Evolutionary conservation across 2,888 invertebrate species (phyloP).

Genomic region (Tetheella fluctuosa): DNA sequence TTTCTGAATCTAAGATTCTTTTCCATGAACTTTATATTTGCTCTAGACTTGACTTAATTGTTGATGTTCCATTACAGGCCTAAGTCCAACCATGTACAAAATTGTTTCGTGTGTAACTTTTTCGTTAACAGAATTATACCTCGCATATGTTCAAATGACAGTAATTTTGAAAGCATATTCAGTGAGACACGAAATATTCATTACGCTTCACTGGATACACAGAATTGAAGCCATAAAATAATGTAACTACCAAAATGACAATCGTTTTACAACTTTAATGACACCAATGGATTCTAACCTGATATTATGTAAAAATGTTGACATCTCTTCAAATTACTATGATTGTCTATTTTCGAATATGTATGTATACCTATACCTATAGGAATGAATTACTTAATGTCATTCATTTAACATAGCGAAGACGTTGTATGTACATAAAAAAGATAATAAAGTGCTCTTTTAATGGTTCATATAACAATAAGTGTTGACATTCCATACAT

Average conservation of each 20-base stretch:
- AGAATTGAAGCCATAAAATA: slow-evolving; percentile 44
- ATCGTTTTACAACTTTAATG: slow-evolving; percentile 46
- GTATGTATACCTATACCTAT: too few relatives aligned
- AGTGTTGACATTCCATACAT: slow-evolving; percentile 14
- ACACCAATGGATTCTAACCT: slow-evolving; percentile 46
- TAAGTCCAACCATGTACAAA: too few relatives aligned
- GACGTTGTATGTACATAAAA: slow-evolving; percentile 33
- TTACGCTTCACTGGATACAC: slow-evolving; percentile 27
- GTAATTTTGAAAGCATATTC: slow-evolving; percentile 5
- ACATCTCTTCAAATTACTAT: neutral
- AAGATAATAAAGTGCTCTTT: slow-evolving; percentile 28
- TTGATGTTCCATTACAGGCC: too few relatives aligned
- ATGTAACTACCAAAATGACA: slow-evolving; percentile 41
- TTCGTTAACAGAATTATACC: too few relatives aligned
- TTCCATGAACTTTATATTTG: too few relatives aligned
- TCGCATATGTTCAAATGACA: neutral
- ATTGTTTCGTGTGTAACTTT: too few relatives aligned
- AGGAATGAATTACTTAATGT: neutral
- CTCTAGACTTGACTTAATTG: too few relatives aligned
- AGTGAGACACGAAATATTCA: slow-evolving; percentile 41
- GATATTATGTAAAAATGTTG: neutral
- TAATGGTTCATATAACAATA: slow-evolving; percentile 25
- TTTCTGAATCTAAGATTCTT: too few relatives aligned
- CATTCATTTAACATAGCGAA: slow-evolving; percentile 21
- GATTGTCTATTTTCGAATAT: neutral